Percentiles rank a stretch among this genome's conserved stretches.
Evolutionary conservation across 2,113 vertebrate genomes (phyloP).

Genomic region (Rousettus leschenaultii): DNA sequence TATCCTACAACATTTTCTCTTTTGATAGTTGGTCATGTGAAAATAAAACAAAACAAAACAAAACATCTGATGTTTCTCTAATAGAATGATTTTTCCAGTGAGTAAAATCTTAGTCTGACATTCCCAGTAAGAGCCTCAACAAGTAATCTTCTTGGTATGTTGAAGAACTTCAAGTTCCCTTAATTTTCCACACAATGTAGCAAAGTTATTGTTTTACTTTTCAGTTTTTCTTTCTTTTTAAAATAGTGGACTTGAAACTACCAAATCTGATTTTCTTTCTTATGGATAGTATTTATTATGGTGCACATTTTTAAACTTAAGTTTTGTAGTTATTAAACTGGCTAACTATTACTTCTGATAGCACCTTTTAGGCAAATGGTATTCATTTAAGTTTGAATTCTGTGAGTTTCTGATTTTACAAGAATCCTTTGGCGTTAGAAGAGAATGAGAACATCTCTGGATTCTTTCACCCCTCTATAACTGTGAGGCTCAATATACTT

Average conservation of each 20-base stretch:
- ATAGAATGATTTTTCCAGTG: slow-evolving; percentile 39
- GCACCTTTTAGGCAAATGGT: slow-evolving; percentile 14
- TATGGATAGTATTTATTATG: neutral
- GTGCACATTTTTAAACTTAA: neutral
- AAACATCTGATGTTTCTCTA: neutral
- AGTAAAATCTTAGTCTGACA: slow-evolving; percentile 8
- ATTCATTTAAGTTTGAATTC: slow-evolving; percentile 51
- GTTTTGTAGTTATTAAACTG: neutral
- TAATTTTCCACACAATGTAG: slow-evolving; percentile 17
- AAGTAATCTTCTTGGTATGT: neutral
- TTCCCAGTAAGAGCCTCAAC: neutral
- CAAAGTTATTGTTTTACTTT: slow-evolving; percentile 4
- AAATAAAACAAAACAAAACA: neutral
- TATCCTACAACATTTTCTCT: neutral
- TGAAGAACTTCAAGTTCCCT: slow-evolving; percentile 18
- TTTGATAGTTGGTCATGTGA: neutral
- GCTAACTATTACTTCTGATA: neutral
- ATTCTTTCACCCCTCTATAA: slow-evolving; percentile 71
- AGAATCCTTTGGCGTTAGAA: slow-evolving; percentile 61
- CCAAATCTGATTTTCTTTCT: neutral
- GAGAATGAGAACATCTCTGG: slow-evolving; percentile 67
- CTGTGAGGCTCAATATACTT: slow-evolving; percentile 54
- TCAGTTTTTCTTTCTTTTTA: neutral
- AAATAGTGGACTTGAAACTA: neutral
- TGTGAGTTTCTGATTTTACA: slow-evolving; percentile 64